Percentiles rank a stretch among this genome's conserved stretches.
These are phyloP conservation scores for Ciona savignyi DNA, from an alignment of 23 tunicate species.

Conservation along the genomic window DNA sequence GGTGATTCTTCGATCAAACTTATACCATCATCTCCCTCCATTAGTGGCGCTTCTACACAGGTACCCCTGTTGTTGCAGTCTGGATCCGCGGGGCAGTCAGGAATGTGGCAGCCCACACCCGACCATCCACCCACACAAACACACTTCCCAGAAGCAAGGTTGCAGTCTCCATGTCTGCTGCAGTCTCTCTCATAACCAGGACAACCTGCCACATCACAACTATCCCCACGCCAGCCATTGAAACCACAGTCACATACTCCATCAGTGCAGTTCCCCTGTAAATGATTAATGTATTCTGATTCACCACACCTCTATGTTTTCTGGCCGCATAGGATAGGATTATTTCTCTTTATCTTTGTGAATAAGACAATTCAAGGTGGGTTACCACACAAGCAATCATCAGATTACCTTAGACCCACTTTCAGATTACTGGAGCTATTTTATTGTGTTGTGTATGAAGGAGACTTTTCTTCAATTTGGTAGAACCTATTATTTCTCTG, in stretches of 20 bases:
- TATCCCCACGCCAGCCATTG: conserved; percentile 19
- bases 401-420: too few species aligned
- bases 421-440: too few species aligned
- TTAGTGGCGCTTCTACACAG: conserved; percentile 13
- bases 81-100: conserved; percentile 30
- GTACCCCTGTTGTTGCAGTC: conserved; percentile 17
- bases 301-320: too few species aligned
- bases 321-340: too few species aligned
- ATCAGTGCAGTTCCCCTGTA: conserved; percentile 18
- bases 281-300: too few species aligned
- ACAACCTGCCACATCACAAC: conserved; percentile 15
- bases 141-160: conserved; percentile 5
- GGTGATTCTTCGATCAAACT: not conserved
- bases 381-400: too few species aligned
- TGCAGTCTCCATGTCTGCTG: conserved; percentile 18
- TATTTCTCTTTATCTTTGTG: too few species aligned
- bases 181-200: conserved; percentile 15
- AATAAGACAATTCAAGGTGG: too few species aligned
- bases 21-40: not conserved
- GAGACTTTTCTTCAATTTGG: too few species aligned
- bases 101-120: conserved; percentile 15
- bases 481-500: too few species aligned
- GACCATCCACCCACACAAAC: conserved; percentile 9
- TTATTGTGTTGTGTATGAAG: too few species aligned
- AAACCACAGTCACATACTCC: conserved; percentile 24